Base-by-base conservation (phyloP, 92 coral and sea anemone species). In the Hydrozoanthus gracilis region DNA sequence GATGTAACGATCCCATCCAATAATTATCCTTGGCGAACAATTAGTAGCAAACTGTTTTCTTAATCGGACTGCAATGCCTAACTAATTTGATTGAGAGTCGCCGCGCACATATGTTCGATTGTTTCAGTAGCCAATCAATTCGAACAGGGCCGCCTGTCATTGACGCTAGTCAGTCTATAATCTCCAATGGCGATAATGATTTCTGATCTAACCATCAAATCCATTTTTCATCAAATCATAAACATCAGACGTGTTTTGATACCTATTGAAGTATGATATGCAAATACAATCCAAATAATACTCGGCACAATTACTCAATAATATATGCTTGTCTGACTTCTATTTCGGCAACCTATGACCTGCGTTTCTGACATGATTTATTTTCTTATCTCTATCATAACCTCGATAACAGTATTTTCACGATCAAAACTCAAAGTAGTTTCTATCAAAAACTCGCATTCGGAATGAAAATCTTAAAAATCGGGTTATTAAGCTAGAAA, bases 171-270 rank as follows among this genome's bases (percentile, higher is more conserved):
- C 47, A 17, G 54, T 64, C 72, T 62, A 20, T 44, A 3, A 17
- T 17, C 85, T 47, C 85, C 85, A 80, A 80, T 80, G 44, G 85
- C 52, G 74, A 80, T 8, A 12, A 14, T 20, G 49, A 27, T 54
- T 78, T 56, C 35, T 58, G 35, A 56, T 16, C 52, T 48, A 12
- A 27, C 16, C 13, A 20, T 39, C 48, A 77, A 80, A 47, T 46
- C 61, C 62, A 65, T 65, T 80, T 80, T 16, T 80, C 85, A 80
- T 80, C 85, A 80, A 49, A 80, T 27, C 48, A 80, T 80, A 48
- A 64, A 80, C 58, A 48, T 46, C 20, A 64, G 85, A 58, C 85
- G 47, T 47, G 16, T 80, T 65, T 80, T 47, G 73, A 65, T 65
- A 64, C 17, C 51, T n/a, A 48, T 64, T 8, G 58, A 80, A n/a